A percentile compares a stretch with the other conserved stretches of the same genome.
These are phyloP conservation scores for Eristalis arbustorum DNA, from an alignment of 2,888 invertebrate species.

Conservation along the genomic window DNA sequence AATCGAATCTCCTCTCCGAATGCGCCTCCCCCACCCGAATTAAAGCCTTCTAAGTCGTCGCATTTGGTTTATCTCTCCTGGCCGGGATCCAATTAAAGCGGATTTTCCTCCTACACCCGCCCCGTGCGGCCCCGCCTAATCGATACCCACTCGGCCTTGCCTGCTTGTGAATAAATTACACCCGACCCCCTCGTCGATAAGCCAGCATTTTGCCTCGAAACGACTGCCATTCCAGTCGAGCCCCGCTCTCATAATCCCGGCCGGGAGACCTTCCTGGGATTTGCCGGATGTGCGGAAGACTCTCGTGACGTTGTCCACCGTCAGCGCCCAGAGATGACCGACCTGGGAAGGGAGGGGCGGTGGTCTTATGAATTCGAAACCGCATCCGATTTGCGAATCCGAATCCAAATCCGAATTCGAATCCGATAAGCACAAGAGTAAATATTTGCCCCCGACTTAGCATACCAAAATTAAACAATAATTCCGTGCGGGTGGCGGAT, in stretches of 20 bases:
- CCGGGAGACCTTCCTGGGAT: not conserved
- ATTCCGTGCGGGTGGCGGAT: not conserved
- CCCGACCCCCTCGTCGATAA: not conserved
- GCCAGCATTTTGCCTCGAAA: not conserved
- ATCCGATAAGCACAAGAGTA: constrained; percentile 4
- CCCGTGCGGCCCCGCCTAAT: not conserved
- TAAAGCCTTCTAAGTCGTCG: not conserved
- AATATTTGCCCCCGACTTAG: constrained; percentile 30
- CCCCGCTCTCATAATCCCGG: not conserved
- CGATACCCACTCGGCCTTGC: not conserved
- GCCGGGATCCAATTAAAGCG: not conserved
- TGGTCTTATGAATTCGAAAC: not conserved
- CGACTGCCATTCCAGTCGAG: not conserved
- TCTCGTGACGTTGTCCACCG: not conserved
- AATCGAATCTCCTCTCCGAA: not conserved
- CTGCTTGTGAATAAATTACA: not conserved
- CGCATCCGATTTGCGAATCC: not conserved
- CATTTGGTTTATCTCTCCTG: not conserved
- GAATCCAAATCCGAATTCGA: constrained; percentile 1
- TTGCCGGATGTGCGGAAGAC: not conserved
- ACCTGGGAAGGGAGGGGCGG: not conserved
- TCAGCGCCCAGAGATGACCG: not conserved
- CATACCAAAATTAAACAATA: constrained; percentile 18
- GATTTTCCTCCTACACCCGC: not conserved
- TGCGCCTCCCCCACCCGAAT: not conserved